phyloP scores from a whole-genome alignment of 2,888 invertebrate genomes.

The Tetrapedia diversipes region DNA sequence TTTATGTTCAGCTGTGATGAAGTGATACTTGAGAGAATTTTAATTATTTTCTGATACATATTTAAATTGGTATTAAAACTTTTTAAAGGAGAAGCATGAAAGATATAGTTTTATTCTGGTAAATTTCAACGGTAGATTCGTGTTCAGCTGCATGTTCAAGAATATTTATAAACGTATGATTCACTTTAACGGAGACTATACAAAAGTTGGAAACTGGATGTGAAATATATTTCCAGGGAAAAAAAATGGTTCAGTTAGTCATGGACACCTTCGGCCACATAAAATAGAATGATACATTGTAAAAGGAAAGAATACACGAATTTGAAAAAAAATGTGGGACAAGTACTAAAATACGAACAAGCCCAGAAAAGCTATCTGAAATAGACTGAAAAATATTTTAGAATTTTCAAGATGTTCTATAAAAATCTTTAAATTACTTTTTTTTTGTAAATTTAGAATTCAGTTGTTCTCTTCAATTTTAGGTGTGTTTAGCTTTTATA shows the following conservation, averaged over 20 bases:
- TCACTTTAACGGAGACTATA: not conserved
- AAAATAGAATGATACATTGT: not conserved
- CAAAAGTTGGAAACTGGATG: not conserved
- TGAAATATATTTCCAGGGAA: not conserved
- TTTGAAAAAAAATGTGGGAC: not conserved
- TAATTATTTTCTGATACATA: not conserved
- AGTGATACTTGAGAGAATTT: not conserved
- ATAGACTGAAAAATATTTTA: not conserved
- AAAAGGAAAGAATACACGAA: not conserved
- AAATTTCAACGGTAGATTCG: no score
- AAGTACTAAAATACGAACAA: not conserved
- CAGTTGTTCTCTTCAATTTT: no score
- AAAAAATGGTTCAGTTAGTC: slow-evolving; percentile 5
- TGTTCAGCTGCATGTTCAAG: not conserved
- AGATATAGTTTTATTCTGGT: no score
- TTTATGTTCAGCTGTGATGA: not conserved
- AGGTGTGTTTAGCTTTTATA: no score
- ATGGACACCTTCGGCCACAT: not conserved
- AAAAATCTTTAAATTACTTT: not conserved
- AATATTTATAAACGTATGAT: slow-evolving; percentile 6
- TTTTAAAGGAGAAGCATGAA: no score
- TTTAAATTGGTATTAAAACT: no score
- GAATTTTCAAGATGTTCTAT: not conserved
- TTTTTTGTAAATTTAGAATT: not conserved
- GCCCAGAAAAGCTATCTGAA: not conserved